phyloP scores from a whole-genome alignment of 2,888 invertebrate species.

The Lasioglossum vierecki region DNA sequence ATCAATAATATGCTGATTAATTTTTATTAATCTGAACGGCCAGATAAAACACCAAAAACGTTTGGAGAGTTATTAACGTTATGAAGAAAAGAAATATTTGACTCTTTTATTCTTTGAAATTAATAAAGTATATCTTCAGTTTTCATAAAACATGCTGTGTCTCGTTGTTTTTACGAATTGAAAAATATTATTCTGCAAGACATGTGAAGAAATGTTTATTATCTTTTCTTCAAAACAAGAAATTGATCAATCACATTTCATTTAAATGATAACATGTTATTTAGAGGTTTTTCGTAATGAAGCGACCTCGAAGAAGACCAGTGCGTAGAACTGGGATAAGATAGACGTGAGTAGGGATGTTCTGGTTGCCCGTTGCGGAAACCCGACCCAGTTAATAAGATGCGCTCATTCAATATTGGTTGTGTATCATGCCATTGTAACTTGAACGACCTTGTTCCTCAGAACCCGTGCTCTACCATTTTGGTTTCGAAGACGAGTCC shows the following conservation, averaged over 20 bases:
- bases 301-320: not conserved
- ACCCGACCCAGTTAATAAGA: conserved; percentile 19
- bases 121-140: not conserved
- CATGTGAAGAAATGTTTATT: too few relatives aligned
- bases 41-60: not conserved
- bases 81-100: not conserved
- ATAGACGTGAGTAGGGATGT: not conserved
- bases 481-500: not conserved
- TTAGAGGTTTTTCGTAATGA: not conserved
- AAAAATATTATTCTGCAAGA: too few relatives aligned
- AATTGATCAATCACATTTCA: not conserved
- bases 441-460: conserved; percentile 9
- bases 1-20: not conserved
- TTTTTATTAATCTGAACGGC: not conserved
- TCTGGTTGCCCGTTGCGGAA: conserved; percentile 10
- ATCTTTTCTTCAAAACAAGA: too few relatives aligned
- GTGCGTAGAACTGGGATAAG: conserved; percentile 11
- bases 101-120: not conserved
- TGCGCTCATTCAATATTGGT: conserved; percentile 18
- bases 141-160: too few relatives aligned
- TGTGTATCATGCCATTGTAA: conserved; percentile 13
- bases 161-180: too few relatives aligned
- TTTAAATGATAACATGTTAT: not conserved
- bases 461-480: not conserved
- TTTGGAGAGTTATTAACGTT: not conserved